Percentiles rank a stretch among this genome's conserved stretches.
These are phyloP conservation scores for Cynopterus brachyotis DNA, from an alignment of 2,113 vertebrate genomes.

Conservation along the genomic window DNA sequence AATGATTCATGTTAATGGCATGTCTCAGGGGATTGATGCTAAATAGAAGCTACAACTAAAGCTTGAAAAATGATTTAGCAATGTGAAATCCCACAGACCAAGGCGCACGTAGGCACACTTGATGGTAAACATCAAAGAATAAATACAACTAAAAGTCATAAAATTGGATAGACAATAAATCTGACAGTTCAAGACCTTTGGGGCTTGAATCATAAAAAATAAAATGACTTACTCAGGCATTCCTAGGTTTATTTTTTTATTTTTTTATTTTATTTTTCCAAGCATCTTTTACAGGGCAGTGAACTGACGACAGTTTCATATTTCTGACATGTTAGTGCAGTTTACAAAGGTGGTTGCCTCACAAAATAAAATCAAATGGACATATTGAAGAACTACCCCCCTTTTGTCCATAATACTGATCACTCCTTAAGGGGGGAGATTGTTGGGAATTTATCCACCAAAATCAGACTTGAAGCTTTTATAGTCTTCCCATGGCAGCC, in stretches of 20 bases:
- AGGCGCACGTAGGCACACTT: constrained; percentile 72
- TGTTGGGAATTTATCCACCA: constrained; percentile 25
- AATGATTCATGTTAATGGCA: constrained; percentile 89
- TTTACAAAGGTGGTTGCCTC: constrained; percentile 67
- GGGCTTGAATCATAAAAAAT: constrained; percentile 83
- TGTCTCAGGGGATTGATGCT: constrained; percentile 85
- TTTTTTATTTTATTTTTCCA: constrained; percentile 54
- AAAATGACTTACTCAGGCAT: constrained; percentile 85
- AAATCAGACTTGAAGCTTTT: constrained; percentile 64
- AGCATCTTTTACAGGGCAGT: constrained; percentile 75
- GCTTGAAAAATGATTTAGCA: constrained; percentile 89
- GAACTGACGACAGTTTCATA: constrained; percentile 76
- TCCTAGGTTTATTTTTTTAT: constrained; percentile 77
- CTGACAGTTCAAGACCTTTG: constrained; percentile 86
- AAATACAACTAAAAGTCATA: constrained; percentile 86
- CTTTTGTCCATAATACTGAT: constrained; percentile 45
- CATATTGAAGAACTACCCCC: constrained; percentile 66
- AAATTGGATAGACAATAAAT: constrained; percentile 87
- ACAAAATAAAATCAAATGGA: constrained; percentile 69
- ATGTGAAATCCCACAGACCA: constrained; percentile 81
- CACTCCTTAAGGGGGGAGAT: constrained; percentile 29
- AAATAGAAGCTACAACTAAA: constrained; percentile 85
- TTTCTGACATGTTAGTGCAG: constrained; percentile 73
- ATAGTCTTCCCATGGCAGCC: background rate
- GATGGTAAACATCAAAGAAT: constrained; percentile 87